Percentiles rank a stretch among this genome's conserved stretches.
These are phyloP conservation scores for Rhizoglyphus robini DNA, from an alignment of 1,140 invertebrate genomes.

Conservation along the genomic window DNA sequence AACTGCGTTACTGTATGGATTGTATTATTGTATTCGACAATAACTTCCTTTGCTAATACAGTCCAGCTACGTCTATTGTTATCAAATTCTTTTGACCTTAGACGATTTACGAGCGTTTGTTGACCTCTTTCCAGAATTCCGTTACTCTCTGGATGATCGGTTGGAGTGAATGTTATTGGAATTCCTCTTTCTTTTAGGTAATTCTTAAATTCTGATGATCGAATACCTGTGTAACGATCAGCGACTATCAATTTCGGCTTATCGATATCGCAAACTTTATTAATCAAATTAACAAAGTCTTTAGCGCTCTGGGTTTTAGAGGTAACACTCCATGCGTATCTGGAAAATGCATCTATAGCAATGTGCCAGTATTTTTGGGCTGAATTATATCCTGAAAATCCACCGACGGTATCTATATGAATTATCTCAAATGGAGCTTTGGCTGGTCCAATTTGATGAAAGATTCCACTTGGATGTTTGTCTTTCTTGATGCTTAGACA, in stretches of 20 bases:
- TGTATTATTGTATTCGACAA: conserved; percentile 1
- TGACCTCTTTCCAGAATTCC: conserved; percentile 13
- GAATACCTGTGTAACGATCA: neutral
- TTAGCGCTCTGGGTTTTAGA: conserved; percentile 5
- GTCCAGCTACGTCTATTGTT: neutral
- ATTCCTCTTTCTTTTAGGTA: neutral
- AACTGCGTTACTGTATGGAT: neutral
- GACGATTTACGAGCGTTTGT: neutral
- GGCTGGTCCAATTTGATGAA: conserved; percentile 16
- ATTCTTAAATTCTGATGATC: neutral
- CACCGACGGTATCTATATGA: conserved; percentile 22
- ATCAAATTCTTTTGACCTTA: neutral
- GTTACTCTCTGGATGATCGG: neutral
- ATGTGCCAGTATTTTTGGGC: conserved; percentile 19
- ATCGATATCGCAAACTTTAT: neutral
- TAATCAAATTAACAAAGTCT: conserved; percentile 20
- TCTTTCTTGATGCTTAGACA: conserved; percentile 14
- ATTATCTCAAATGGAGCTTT: conserved; percentile 19
- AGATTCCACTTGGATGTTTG: neutral
- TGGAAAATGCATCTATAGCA: conserved; percentile 18
- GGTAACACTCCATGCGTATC: conserved; percentile 4
- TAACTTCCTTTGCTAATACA: neutral
- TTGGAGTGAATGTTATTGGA: neutral
- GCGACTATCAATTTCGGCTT: conserved; percentile 10
- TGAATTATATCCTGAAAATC: conserved; percentile 16